Evolutionary conservation across 2,888 invertebrate genomes (phyloP).

Genomic region (Schrankia costaestrigalis): DNA sequence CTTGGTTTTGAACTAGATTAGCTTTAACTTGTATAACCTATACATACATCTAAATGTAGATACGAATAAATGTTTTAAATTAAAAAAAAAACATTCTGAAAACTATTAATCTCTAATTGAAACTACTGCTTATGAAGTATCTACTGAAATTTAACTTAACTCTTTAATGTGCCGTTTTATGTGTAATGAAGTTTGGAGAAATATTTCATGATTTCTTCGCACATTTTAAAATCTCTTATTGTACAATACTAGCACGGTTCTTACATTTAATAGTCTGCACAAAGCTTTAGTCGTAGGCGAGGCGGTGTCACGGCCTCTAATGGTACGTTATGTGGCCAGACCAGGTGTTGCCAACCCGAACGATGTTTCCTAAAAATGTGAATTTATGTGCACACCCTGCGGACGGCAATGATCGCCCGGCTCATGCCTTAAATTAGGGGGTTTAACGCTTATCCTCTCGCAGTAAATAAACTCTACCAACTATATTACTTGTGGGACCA

Average conservation of each 20-base stretch:
- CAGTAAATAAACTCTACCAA: slow-evolving; percentile 69
- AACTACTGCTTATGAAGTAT: too few species aligned
- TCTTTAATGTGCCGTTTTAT: too few species aligned
- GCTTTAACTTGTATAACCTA: too few species aligned
- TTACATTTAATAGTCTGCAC: slow-evolving; percentile 18
- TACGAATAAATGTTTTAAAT: too few species aligned
- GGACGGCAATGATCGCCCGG: slow-evolving; percentile 73
- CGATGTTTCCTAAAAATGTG: slow-evolving; percentile 72
- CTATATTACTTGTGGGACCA: slow-evolving; percentile 60
- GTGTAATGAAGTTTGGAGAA: too few species aligned
- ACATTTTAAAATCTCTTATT: background rate
- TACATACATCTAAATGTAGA: too few species aligned
- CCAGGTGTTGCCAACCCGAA: slow-evolving; percentile 58
- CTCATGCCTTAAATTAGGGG: slow-evolving; percentile 76
- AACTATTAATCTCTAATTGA: too few species aligned
- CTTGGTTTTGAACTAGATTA: too few species aligned
- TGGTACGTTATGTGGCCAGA: slow-evolving; percentile 58
- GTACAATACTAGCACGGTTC: slow-evolving; percentile 8
- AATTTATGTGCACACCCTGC: slow-evolving; percentile 69
- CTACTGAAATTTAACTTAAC: too few species aligned
- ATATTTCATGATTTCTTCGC: too few species aligned
- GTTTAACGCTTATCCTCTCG: slow-evolving; percentile 72
- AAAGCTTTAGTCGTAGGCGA: slow-evolving; percentile 39
- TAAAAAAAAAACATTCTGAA: too few species aligned
- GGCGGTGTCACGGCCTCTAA: slow-evolving; percentile 50